A percentile compares a stretch with the other conserved stretches of the same genome.
phyloP scores from a whole-genome alignment of 53 echinoderm and acorn worm species.

The Holothuria scabra region DNA sequence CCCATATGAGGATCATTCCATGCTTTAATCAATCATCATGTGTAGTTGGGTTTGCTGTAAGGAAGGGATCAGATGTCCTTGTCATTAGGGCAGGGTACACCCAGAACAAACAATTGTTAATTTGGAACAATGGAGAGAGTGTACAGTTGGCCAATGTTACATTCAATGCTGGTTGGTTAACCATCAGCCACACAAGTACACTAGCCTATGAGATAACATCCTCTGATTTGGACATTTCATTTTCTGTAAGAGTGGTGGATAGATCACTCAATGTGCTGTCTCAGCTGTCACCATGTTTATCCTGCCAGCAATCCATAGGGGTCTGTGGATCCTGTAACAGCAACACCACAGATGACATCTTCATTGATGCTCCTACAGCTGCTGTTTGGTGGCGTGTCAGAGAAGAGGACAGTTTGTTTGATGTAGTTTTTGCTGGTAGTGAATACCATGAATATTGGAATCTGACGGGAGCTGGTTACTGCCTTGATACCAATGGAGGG shows the following conservation, averaged over 20 bases:
- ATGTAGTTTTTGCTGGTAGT: constrained; percentile 51
- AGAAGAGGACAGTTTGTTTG: constrained; percentile 59
- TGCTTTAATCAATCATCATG: constrained; percentile 80
- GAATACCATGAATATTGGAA: constrained; percentile 64
- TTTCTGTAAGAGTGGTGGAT: constrained; percentile 65
- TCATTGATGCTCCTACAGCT: constrained; percentile 42
- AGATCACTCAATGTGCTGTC: constrained; percentile 61
- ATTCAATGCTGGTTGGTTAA: constrained; percentile 43
- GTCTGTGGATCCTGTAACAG: constrained; percentile 90
- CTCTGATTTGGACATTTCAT: constrained; percentile 27
- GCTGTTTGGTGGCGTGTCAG: constrained; percentile 57
- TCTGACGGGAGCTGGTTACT: constrained; percentile 68
- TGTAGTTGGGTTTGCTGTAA: constrained; percentile 67
- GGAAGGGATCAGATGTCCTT: constrained; percentile 49
- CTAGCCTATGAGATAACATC: constrained; percentile 60
- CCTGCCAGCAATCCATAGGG: constrained; percentile 56
- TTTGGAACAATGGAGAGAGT: constrained; percentile 67
- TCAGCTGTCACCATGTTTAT: constrained; percentile 27
- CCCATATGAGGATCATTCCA: constrained; percentile 75
- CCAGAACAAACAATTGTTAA: constrained; percentile 54
- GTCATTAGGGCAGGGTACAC: constrained; percentile 72
- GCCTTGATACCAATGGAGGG: constrained; percentile 61
- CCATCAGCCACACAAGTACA: constrained; percentile 55
- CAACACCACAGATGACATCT: constrained; percentile 70
- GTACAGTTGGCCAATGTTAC: constrained; percentile 47